Percentiles rank a stretch among this genome's conserved stretches.
Conservation (phyloP, 2,888 invertebrate species). For the Spicauda simplicius region DNA sequence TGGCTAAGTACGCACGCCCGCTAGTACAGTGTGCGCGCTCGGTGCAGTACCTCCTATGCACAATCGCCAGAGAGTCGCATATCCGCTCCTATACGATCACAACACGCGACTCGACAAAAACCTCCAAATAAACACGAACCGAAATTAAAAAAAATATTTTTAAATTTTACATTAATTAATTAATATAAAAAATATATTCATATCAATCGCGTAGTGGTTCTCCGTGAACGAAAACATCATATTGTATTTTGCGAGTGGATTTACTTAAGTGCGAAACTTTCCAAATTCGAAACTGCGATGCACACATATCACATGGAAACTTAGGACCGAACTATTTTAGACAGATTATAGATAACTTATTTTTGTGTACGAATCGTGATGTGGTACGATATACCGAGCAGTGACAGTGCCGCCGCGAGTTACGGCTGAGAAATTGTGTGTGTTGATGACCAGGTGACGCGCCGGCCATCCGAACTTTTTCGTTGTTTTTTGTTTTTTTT, state of each 20-base stretch:
- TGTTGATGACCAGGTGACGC: slow-evolving; percentile 74
- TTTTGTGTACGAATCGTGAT: slow-evolving; percentile 73
- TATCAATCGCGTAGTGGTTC: slow-evolving; percentile 71
- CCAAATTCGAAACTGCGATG: slow-evolving; percentile 58
- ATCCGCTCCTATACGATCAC: slow-evolving; percentile 71
- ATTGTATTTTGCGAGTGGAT: slow-evolving; percentile 62
- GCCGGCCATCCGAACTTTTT: slow-evolving; percentile 70
- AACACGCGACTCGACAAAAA: slow-evolving; percentile 79
- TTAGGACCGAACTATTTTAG: slow-evolving; percentile 76
- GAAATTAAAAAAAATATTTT: slow-evolving; percentile 61
- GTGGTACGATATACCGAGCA: slow-evolving; percentile 66
- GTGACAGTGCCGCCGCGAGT: slow-evolving; percentile 74
- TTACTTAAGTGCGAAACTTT: slow-evolving; percentile 46
- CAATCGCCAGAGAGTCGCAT: slow-evolving; percentile 81
- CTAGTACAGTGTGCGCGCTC: slow-evolving; percentile 83
- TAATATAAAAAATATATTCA: slow-evolving; percentile 64
- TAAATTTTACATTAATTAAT: slow-evolving; percentile 63
- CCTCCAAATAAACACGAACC: slow-evolving; percentile 68
- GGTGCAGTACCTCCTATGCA: slow-evolving; percentile 85
- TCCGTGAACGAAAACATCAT: slow-evolving; percentile 56
- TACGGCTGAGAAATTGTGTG: slow-evolving; percentile 72
- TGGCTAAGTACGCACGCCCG: slow-evolving; percentile 84
- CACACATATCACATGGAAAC: slow-evolving; percentile 82
- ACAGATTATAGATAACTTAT: slow-evolving; percentile 53
- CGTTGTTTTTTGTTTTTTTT: slow-evolving; percentile 62